phyloP scores from a whole-genome alignment of 2,113 vertebrate genomes.

The Hystrix cristata region DNA sequence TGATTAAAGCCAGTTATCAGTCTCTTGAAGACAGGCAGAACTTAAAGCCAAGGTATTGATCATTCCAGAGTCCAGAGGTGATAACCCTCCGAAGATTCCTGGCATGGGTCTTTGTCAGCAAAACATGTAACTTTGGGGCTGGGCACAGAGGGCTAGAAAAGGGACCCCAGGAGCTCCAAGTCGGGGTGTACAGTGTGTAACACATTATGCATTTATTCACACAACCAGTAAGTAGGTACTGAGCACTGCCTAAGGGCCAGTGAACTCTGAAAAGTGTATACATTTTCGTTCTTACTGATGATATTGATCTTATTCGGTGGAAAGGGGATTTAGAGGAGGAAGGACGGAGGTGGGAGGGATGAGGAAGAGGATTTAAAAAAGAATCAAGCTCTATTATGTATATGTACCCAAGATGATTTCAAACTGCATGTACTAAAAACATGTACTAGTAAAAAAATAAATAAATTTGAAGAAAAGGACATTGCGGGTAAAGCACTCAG shows the following conservation, averaged over 20 bases:
- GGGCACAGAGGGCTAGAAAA: background rate
- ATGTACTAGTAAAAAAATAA: background rate
- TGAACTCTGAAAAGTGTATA: background rate
- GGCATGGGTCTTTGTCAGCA: background rate
- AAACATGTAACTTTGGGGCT: background rate
- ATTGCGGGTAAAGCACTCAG: background rate
- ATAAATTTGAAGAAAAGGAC: background rate
- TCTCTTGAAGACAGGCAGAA: background rate
- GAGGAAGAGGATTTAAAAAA: background rate
- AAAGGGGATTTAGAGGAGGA: background rate
- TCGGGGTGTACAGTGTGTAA: accelerated
- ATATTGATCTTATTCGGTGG: background rate
- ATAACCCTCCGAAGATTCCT: background rate
- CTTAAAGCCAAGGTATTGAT: background rate
- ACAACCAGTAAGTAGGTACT: accelerated
- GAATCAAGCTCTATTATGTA: background rate
- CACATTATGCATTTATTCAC: background rate
- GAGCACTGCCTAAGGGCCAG: background rate
- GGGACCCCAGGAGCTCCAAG: background rate
- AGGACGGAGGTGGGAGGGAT: background rate
- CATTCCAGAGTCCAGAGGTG: background rate
- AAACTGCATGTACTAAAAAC: background rate
- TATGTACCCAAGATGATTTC: background rate
- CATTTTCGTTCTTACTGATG: background rate
- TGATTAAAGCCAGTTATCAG: background rate